Evolutionary conservation across 1,140 invertebrate genomes (phyloP), one percentile per base, ranked within the genome.

Genomic region (Littorina saxatilis): DNA sequence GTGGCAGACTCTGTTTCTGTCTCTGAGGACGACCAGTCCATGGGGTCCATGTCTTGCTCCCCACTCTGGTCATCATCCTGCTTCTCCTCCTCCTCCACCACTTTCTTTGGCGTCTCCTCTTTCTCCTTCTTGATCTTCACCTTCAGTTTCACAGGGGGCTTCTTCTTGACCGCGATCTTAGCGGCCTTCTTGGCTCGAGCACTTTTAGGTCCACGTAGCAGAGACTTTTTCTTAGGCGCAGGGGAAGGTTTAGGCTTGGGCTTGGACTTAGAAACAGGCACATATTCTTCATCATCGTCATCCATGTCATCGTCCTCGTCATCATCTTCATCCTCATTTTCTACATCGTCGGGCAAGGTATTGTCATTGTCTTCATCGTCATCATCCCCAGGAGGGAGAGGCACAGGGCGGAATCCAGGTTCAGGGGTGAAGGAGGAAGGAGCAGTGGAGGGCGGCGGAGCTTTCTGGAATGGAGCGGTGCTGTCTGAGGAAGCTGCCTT

Each of bases 11-110:
- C 70, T n/a, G 32, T 27, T 17, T 76, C 74, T 37, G 74, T 58
- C 32, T 76, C 74, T 1, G 74, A 52, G 0, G 74, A 76, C 11
- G 74, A 76, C 76, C 76, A 78, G 9, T 78, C 76, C 37, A 37
- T 66, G 0, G 39, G 58, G 39, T 78, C 66, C 20, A 63, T 58
- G 29, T 63, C 63, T 7, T 63, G 37, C 17, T 63, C 39, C n/a
- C 37, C 15, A 39, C 37, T 39, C 15, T 37, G 23, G 29, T 43
- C 58, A 43, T 27, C 73, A 9, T 76, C 74, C 29, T 43, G n/a
- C 13, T n/a, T n/a, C 17, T n/a, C 29, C 37, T n/a, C 40, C 32
- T 55, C 73, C 2, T 76, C 1, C n/a, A 0, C 72, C 40, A 27
- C 66, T 32, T 68, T 40, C 35, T 39, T 68, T 37, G 9, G 9